These are phyloP conservation scores for Sebastolobus alascanus DNA, from an alignment of 2,797 vertebrate species.

Conservation along the genomic window DNA sequence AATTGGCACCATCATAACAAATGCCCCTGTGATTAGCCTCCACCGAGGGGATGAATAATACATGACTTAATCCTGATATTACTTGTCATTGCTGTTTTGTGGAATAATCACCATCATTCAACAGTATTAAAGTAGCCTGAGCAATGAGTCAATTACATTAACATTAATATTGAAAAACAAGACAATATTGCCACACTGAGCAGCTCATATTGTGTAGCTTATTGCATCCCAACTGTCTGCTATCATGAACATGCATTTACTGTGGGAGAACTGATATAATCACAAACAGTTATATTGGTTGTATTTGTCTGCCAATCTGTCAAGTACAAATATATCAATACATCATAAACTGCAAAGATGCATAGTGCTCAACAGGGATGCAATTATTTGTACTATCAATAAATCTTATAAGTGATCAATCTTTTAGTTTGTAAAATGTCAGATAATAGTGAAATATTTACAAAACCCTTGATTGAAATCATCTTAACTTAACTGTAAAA, in stretches of 20 bases:
- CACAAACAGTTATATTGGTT: not conserved
- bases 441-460: not conserved
- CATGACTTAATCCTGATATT: slow-evolving; percentile 53
- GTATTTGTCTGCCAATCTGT: not conserved
- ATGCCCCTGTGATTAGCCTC: slow-evolving; percentile 50
- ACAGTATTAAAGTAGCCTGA: slow-evolving; percentile 44
- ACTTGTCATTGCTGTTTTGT: slow-evolving; percentile 47
- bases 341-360: not conserved
- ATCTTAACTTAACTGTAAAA: too few relatives aligned
- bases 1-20: slow-evolving; percentile 41
- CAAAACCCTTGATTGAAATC: not conserved
- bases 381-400: not conserved
- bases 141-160: slow-evolving; percentile 51
- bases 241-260: not conserved
- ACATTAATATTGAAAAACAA: slow-evolving; percentile 42
- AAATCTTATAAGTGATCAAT: not conserved
- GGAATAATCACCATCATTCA: slow-evolving; percentile 52
- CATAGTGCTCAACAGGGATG: not conserved
- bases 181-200: slow-evolving; percentile 33
- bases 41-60: slow-evolving; percentile 62
- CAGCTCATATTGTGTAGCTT: slow-evolving; percentile 23
- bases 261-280: not conserved
- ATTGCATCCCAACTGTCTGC: not conserved
- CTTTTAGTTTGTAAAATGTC: not conserved
- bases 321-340: not conserved